A percentile compares a stretch with the other conserved stretches of the same genome.
These are phyloP conservation scores for Megaustenia siamemsis DNA, from an alignment of 2,888 invertebrate species.

Conservation along the genomic window DNA sequence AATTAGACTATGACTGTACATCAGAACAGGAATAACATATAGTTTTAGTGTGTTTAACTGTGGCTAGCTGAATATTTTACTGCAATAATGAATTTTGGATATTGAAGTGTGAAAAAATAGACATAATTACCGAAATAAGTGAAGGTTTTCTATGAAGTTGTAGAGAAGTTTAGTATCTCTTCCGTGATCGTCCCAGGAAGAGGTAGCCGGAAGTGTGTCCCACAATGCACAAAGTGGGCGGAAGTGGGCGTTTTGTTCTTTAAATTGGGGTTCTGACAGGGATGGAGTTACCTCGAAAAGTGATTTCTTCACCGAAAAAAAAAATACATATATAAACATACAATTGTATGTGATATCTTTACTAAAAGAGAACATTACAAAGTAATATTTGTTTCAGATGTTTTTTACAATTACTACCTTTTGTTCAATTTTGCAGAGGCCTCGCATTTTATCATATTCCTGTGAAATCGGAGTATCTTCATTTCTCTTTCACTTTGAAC, in stretches of 20 bases:
- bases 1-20: neutral
- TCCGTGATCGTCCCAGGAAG: slow-evolving; percentile 57
- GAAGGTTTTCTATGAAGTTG: slow-evolving; percentile 20
- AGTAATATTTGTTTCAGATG: no score
- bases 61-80: neutral
- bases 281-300: no score
- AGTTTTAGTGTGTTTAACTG: neutral
- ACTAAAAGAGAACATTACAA: no score
- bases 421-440: no score
- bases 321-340: no score
- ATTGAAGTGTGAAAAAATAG: neutral
- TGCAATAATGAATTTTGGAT: neutral
- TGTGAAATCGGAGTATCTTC: no score
- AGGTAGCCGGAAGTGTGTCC: slow-evolving; percentile 55
- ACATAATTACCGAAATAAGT: slow-evolving; percentile 28
- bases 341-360: no score
- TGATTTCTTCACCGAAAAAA: no score
- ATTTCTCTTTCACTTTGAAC: no score
- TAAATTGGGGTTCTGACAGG: neutral
- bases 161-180: slow-evolving; percentile 40
- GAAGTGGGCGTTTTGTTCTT: neutral
- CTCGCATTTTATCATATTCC: no score
- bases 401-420: no score
- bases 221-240: slow-evolving; percentile 43
- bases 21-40: neutral